Base-by-base conservation (phyloP, 2,888 invertebrate species). In the Cabera pusaria region DNA sequence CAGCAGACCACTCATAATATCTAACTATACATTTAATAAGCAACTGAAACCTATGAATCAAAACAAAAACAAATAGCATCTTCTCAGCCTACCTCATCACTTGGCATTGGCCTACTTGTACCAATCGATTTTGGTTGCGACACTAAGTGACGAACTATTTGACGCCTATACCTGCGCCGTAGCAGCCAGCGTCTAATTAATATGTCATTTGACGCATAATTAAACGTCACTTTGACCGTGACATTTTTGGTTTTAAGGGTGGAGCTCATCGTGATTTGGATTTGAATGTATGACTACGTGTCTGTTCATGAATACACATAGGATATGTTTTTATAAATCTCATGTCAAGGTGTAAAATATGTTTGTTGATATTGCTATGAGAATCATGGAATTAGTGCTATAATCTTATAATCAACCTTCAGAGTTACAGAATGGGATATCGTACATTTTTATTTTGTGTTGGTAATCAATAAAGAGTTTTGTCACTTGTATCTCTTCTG, bases 41-140 rank as follows among this genome's bases (percentile, higher is more conserved):
- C 18, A n/a, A 27, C 14, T 2, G 14, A 14, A 14, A 14, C 11
- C 10, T 10, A 21, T 3, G 7, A 11, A 17, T 33, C 6, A 17
- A 33, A 1, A n/a, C 8, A 20, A 23, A 32, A 7, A 35, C 34
- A 14, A 12, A 14, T 5, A 17, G 22, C 27, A 23, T 20, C 16
- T 26, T 35, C 11, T 28, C 12, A 28, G 17, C 40, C 6, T 23
- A 19, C 27, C 37, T 45, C 48, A 44, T 22, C 32, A 52, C 37
- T 54, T 67, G 83, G 69, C 84, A 83, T 76, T 84, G 84, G 72
- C 84, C 84, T 63, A 77, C 59, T 60, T 77, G 43, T 43, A 47
- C 58, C 64, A 66, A 76, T 79, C 75, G 77, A 83, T 82, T 75
- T 77, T 55, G 69, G 74, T 83, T 83, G 71, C 83, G 69, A 71